Evolutionary conservation across 2,797 vertebrate species (phyloP), one percentile per base, ranked within the genome.

Genomic region (Premnoplex brunnescens): DNA sequence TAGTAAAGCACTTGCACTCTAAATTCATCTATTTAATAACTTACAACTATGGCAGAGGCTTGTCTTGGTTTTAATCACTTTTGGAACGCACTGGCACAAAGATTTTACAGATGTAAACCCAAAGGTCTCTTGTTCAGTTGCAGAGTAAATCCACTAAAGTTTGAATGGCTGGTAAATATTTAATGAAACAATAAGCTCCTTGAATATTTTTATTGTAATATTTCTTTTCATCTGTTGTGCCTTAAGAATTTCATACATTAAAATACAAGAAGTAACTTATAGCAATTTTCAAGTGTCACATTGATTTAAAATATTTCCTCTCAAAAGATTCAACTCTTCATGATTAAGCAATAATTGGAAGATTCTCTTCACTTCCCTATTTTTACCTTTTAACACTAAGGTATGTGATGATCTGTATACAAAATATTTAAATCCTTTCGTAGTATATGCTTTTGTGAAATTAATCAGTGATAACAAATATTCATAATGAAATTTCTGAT

Each of bases 131-230:
- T 82, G 27, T 63, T 91, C 75, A 74, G 52, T 80, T 90, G 62
- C 55, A 85, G 63, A 88, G 41, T 91, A 89, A 96, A 96, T 82
- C 62, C 85, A 79, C 66, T 93, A 73, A 95, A 96, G 87, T 91
- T 91, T 93, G 80, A 95, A 86, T 75, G 37, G 28, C 27, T 89
- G 32, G 77, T 95, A 96, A 94, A 95, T 96, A 92, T 93, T 97
- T 97, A 90, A 95, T 93, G 85, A 95, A 95, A 96, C 85, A 96
- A 94, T 93, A 95, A 86, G 69, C 28, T 81, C 14, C 51, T 64
- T 80, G 52, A 90, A 22, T 89, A 37, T 91, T 85, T 95, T 93
- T 67, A 82, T 86, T 86, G 49, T 44, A 89, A 64, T 91, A 88
- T 88, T 89, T 96, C 43, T 95, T 94, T 93, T 93, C 46, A 94